Conservation (phyloP, 2,888 invertebrate genomes). For the Molanna angustata region DNA sequence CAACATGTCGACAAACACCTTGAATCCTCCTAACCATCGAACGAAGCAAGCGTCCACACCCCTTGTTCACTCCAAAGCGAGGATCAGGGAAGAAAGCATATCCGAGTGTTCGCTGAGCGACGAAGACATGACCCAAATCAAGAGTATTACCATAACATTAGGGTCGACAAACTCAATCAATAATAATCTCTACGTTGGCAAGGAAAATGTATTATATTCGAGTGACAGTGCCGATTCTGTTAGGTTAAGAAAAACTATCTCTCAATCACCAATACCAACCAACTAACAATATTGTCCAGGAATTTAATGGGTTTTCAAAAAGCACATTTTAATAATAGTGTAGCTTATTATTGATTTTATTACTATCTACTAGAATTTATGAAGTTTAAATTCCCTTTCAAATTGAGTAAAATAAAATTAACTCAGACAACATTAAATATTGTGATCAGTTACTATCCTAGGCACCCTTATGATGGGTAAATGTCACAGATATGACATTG, state of each 20-base stretch:
- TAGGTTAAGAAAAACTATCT: constrained; percentile 20
- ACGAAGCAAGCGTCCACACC: constrained; percentile 26
- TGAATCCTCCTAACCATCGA: constrained; percentile 17
- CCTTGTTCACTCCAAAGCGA: constrained; percentile 27
- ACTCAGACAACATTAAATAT: too few species aligned
- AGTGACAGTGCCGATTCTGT: constrained; percentile 14
- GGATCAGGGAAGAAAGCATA: constrained; percentile 32
- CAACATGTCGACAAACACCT: constrained; percentile 11
- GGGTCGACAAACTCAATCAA: constrained; percentile 29
- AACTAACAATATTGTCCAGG: constrained; percentile 14
- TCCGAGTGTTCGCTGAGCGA: constrained; percentile 32
- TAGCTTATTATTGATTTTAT: too few species aligned
- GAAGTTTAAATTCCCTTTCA: too few species aligned
- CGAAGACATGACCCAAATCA: constrained; percentile 32
- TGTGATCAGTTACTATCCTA: too few species aligned
- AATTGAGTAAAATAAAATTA: too few species aligned
- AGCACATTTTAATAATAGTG: constrained; percentile 26
- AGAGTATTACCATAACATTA: constrained; percentile 31
- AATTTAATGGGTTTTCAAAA: constrained; percentile 24
- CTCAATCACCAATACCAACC: constrained; percentile 22
- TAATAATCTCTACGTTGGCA: constrained; percentile 16
- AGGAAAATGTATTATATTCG: constrained; percentile 18
- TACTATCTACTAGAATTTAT: too few species aligned
- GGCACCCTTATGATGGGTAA: too few species aligned
- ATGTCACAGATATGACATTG: too few species aligned